Evolutionary conservation across 2,113 vertebrate species (phyloP), one percentile per base, ranked within the genome.

Genomic region (Phoxinus phoxinus): DNA sequence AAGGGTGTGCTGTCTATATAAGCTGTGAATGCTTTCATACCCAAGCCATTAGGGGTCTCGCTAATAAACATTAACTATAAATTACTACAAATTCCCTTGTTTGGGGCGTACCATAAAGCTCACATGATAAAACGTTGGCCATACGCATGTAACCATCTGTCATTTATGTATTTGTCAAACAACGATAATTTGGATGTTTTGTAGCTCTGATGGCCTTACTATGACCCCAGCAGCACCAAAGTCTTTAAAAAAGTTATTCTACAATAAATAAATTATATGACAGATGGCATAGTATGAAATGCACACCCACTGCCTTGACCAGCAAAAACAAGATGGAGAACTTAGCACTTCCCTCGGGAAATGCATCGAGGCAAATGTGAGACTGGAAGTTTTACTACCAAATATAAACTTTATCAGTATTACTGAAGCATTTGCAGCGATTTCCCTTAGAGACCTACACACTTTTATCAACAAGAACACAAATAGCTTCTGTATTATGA

Each of bases 381-480:
- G 58, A 46, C 8, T 44, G 37, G 78, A 80, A 27, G 15, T 63
- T 80, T 80, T 27, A 80, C 23, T 46, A 46, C 15, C 37, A 30
- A 23, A 80, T 80, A 63, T 80, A 44, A 79, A 80, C 35, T 63
- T 80, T 27, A 44, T 63, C 78, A 61, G 76, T 79, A 35, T 59
- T 59, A 61, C 30, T 17, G 56, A 32, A 79, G 35, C 56, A 61
- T 41, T 79, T 79, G 37, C 35, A 63, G 13, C 7, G 8, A 46
- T 80, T 63, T 25, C 21, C 27, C 41, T 69, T 13, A 21, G 61
- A 32, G 19, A 81, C 27, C 23, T 10, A 23, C 46, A 67, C 5
- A 35, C 27, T 51, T 51, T 81, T 51, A 65, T 81, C 19, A 51
- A 32, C 63, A 48, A 15, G 27, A 69, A 35, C 41, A 35, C 44